Conservation (phyloP, 2,797 vertebrate genomes). For the Gadopsis marmoratus region DNA sequence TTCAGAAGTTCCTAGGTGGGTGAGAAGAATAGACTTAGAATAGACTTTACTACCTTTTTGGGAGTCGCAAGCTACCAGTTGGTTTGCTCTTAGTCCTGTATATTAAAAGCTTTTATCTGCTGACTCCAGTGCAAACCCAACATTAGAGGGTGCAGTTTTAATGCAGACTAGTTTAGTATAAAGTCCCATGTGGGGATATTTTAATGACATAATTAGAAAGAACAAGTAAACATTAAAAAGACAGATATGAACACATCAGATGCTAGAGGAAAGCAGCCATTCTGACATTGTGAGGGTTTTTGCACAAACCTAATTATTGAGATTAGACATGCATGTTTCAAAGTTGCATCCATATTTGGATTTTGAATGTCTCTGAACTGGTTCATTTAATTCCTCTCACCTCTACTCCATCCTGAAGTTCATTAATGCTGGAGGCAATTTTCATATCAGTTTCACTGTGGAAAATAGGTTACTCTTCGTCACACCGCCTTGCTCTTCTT, state of each 20-base stretch:
- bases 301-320: neutral
- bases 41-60: constrained; percentile 29
- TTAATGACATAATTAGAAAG: constrained; percentile 4
- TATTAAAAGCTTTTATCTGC: constrained; percentile 43
- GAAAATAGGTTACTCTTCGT: constrained; percentile 11
- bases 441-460: constrained; percentile 11
- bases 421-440: constrained; percentile 17
- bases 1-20: constrained; percentile 35
- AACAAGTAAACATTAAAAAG: neutral
- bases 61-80: constrained; percentile 9
- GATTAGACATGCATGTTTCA: neutral
- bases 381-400: constrained; percentile 6
- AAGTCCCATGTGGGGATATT: neutral
- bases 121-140: constrained; percentile 1
- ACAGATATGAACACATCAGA: neutral
- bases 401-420: neutral
- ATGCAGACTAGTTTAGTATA: constrained; percentile 8
- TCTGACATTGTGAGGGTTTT: neutral
- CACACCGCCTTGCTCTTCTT: neutral
- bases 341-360: neutral
- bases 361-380: neutral
- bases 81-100: constrained; percentile 24
- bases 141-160: neutral
- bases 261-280: neutral
- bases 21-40: constrained; percentile 55